phyloP scores from a whole-genome alignment of 2,797 vertebrate species.

The Aulostomus chinensis region DNA sequence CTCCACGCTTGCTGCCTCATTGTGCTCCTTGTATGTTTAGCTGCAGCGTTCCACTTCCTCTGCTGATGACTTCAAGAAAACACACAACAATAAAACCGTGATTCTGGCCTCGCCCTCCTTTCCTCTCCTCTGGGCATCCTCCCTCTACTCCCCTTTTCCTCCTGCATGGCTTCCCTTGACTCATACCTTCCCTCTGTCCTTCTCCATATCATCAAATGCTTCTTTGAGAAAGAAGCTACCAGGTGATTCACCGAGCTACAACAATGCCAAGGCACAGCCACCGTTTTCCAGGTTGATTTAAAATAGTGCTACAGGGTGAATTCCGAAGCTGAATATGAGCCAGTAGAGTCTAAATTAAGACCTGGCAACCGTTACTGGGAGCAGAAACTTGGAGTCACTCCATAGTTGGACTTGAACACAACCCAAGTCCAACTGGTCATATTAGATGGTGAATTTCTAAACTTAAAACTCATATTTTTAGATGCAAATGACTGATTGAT shows the following conservation, averaged over 20 bases:
- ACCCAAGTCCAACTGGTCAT: no score
- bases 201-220: conserved; percentile 24
- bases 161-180: conserved; percentile 27
- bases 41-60: conserved; percentile 51
- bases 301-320: no score
- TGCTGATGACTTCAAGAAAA: conserved; percentile 64
- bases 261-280: conserved; percentile 36
- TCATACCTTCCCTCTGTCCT: conserved; percentile 22
- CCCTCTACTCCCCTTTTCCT: conserved; percentile 15
- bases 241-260: conserved; percentile 45
- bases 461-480: no score
- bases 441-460: no score
- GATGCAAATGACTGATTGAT: no score
- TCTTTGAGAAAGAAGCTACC: conserved; percentile 40
- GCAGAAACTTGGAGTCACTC: no score
- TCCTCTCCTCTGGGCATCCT: conserved; percentile 16
- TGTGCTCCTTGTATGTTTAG: conserved; percentile 79
- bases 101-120: conserved; percentile 24
- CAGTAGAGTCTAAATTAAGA: no score
- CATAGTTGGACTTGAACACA: no score
- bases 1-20: conserved; percentile 53
- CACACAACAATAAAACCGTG: conserved; percentile 64
- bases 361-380: no score
- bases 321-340: no score
- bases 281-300: no score